Evolutionary conservation across 2,113 vertebrate species (phyloP).

Genomic region (Sinocyclocheilus grahami): DNA sequence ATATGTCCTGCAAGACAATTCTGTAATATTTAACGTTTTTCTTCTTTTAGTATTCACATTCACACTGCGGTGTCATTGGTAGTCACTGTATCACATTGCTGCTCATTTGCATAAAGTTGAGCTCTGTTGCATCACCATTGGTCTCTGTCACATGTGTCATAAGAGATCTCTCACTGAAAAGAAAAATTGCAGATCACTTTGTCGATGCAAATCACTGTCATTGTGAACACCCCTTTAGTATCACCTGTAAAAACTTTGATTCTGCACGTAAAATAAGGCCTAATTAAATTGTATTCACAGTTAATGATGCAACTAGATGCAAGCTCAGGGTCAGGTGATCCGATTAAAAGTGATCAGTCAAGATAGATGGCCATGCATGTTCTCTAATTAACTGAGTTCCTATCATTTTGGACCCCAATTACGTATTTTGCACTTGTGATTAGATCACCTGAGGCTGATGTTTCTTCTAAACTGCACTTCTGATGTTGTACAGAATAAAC

Average conservation of each 20-base stretch:
- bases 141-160: not conserved
- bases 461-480: not conserved
- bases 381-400: not conserved
- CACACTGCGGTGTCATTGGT: not conserved
- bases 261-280: not conserved
- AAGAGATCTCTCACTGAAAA: not conserved
- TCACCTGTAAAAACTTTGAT: not conserved
- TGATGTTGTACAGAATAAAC: not conserved
- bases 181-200: not conserved
- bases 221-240: not conserved
- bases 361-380: not conserved
- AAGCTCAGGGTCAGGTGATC: not conserved
- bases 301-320: conserved; percentile 3
- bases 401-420: not conserved
- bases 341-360: not conserved
- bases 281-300: not conserved
- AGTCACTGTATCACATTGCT: not conserved
- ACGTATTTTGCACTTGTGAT: not conserved
- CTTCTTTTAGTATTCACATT: not conserved
- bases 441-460: not conserved
- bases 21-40: not conserved
- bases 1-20: not conserved
- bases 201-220: not conserved
- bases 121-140: conserved; percentile 9
- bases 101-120: conserved; percentile 24